A percentile compares a stretch with the other conserved stretches of the same genome.
These are phyloP conservation scores for Enteromius paludinosus DNA, from an alignment of 2,797 vertebrate species.

Conservation along the genomic window DNA sequence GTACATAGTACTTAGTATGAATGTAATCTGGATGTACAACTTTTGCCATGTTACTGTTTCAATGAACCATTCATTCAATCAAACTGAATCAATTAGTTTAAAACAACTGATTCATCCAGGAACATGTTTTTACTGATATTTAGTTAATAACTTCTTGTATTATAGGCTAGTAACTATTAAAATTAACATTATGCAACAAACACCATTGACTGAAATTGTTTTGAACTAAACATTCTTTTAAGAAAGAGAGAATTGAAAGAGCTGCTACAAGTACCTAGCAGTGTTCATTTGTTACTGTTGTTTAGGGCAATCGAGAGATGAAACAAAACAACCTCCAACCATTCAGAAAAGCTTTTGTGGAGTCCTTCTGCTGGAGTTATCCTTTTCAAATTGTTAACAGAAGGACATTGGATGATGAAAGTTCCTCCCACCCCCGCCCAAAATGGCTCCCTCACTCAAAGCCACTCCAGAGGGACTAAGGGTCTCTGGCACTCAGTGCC, in stretches of 20 bases:
- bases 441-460: slow-evolving; percentile 66
- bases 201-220: not conserved
- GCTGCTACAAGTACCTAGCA: not conserved
- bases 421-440: slow-evolving; percentile 35
- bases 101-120: not conserved
- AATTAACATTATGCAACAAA: not conserved
- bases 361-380: slow-evolving; percentile 25
- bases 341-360: slow-evolving; percentile 3
- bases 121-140: not conserved
- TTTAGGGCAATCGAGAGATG: not conserved
- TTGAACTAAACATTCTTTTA: slow-evolving; percentile 8
- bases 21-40: too few species aligned
- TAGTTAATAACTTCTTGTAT: not conserved
- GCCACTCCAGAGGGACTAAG: slow-evolving; percentile 57
- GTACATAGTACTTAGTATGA: too few species aligned
- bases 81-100: not conserved
- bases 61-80: not conserved
- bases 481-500: slow-evolving; percentile 55
- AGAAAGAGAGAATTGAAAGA: not conserved
- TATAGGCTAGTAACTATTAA: not conserved
- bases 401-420: slow-evolving; percentile 32
- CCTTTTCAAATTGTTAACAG: slow-evolving; percentile 42
- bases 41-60: too few species aligned
- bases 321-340: slow-evolving; percentile 21
- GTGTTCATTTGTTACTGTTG: not conserved